Evolutionary conservation across 1,140 invertebrate species (phyloP).

Genomic region (Philaenus spumarius): DNA sequence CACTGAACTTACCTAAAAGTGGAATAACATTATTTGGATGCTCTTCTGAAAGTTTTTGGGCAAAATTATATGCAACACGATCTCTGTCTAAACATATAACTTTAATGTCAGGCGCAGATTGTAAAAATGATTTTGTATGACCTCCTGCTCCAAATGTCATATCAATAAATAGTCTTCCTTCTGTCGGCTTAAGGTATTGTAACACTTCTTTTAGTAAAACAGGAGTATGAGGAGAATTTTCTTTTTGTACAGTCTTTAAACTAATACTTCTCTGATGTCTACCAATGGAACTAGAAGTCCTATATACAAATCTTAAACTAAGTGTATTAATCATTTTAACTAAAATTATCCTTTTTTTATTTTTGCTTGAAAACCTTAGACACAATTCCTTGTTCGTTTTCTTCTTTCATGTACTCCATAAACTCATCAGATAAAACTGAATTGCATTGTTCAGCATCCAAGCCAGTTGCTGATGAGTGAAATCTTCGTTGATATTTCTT

Average conservation of each 20-base stretch:
- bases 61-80: conserved; percentile 63
- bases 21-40: conserved; percentile 67
- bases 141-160: conserved; percentile 95
- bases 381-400: conserved; percentile 16
- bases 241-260: not conserved
- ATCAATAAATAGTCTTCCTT: conserved; percentile 61
- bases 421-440: conserved; percentile 62
- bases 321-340: not conserved
- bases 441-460: conserved; percentile 62
- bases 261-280: not conserved
- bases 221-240: conserved; percentile 49
- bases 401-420: conserved; percentile 40
- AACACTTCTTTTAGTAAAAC: conserved; percentile 66
- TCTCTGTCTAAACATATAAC: conserved; percentile 86
- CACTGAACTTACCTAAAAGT: conserved; percentile 80
- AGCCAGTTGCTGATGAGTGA: conserved; percentile 56
- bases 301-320: not conserved
- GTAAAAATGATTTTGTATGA: conserved; percentile 62
- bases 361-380: conserved; percentile 6
- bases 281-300: too few species aligned
- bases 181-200: conserved; percentile 53
- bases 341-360: not conserved
- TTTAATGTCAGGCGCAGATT: conserved; percentile 45
- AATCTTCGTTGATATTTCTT: conserved; percentile 52
- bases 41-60: conserved; percentile 51